Evolutionary conservation across 2,888 invertebrate species (phyloP).

Genomic region (Euclidia mi): DNA sequence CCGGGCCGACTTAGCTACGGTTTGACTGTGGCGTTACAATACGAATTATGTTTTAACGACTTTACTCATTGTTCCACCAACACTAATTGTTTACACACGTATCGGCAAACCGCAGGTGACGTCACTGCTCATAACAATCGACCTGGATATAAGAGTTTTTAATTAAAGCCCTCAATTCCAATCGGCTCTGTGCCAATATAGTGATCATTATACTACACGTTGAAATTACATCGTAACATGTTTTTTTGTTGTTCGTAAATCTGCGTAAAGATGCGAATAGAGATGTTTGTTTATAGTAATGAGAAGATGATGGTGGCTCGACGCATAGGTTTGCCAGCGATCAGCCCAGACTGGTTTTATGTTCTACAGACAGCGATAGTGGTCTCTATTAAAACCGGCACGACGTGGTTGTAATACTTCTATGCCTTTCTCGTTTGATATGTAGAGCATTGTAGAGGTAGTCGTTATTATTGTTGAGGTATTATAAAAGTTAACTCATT

Average conservation of each 20-base stretch:
- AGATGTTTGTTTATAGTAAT: slow-evolving; percentile 20
- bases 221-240: slow-evolving; percentile 27
- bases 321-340: neutral
- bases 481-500: too few species aligned
- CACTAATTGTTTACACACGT: slow-evolving; percentile 66
- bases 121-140: slow-evolving; percentile 44
- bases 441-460: too few species aligned
- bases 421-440: too few species aligned
- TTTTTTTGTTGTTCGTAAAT: slow-evolving; percentile 20
- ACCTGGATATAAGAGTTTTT: slow-evolving; percentile 41
- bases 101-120: slow-evolving; percentile 51
- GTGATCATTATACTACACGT: slow-evolving; percentile 35
- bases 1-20: slow-evolving; percentile 52
- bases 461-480: too few species aligned
- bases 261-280: neutral
- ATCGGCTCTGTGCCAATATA: slow-evolving; percentile 22
- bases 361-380: too few species aligned
- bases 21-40: slow-evolving; percentile 62
- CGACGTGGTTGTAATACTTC: too few species aligned
- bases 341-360: too few species aligned
- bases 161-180: slow-evolving; percentile 31
- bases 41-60: slow-evolving; percentile 68
- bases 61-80: slow-evolving; percentile 66
- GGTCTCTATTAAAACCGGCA: too few species aligned
- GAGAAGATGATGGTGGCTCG: slow-evolving; percentile 15